phyloP scores from a whole-genome alignment of 2,113 vertebrate species.

The Todiramphus saurophagus region DNA sequence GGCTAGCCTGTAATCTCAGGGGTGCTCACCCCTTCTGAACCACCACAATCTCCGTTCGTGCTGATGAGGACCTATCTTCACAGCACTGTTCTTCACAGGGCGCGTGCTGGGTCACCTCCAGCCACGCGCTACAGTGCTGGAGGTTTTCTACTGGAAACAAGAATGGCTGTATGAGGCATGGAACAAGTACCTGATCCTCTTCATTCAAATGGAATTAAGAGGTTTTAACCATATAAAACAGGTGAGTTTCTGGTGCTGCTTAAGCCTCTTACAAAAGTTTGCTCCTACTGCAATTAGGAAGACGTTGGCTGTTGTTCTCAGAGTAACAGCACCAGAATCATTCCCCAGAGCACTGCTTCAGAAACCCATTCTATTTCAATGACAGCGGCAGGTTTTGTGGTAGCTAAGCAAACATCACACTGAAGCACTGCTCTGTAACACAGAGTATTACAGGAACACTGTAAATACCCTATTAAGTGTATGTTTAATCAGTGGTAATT shows the following conservation, averaged over 20 bases:
- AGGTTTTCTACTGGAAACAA: background rate
- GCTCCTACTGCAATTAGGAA: background rate
- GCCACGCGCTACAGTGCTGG: background rate
- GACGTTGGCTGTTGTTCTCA: background rate
- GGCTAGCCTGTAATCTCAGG: background rate
- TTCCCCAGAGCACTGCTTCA: background rate
- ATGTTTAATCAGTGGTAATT: background rate
- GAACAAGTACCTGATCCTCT: background rate
- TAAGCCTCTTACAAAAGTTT: background rate
- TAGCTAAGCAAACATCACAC: background rate
- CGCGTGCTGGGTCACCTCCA: background rate
- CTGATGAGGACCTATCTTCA: background rate
- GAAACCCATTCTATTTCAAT: background rate
- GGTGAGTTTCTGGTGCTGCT: background rate
- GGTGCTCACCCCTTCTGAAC: background rate
- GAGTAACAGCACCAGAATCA: background rate
- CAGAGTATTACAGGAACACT: background rate
- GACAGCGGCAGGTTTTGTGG: background rate
- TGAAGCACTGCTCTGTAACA: background rate
- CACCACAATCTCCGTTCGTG: background rate
- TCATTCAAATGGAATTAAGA: background rate
- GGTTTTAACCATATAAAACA: background rate
- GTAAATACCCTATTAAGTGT: background rate
- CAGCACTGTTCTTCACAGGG: background rate
- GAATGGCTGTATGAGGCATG: no score